Percentiles rank a stretch among this genome's conserved stretches.
Evolutionary conservation across 2,888 invertebrate species (phyloP).

Genomic region (Tetragonisca angustula): DNA sequence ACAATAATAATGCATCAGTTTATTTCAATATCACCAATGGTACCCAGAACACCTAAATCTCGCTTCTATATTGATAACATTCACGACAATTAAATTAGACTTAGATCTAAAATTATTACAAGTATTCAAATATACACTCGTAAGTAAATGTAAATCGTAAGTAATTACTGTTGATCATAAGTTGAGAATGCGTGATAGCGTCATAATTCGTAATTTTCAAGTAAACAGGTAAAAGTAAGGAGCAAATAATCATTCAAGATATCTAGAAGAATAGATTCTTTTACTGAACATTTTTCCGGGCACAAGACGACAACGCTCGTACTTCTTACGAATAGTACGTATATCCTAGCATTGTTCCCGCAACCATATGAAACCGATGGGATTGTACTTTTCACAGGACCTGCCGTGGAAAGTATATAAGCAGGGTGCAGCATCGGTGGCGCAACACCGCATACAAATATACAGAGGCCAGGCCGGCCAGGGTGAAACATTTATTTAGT

Average conservation of each 20-base stretch:
- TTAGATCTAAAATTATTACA: no score
- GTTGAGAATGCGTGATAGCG: no score
- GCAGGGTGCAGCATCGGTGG: conserved; percentile 50
- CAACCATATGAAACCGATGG: conserved; percentile 35
- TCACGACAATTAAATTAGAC: no score
- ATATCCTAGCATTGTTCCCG: conserved; percentile 48
- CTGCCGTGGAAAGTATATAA: conserved; percentile 53
- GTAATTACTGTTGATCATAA: no score
- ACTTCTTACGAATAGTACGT: conserved; percentile 62
- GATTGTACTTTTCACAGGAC: conserved; percentile 22
- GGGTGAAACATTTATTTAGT: conserved; percentile 83
- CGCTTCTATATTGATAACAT: no score
- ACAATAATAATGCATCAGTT: no score
- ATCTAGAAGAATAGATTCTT: not conserved
- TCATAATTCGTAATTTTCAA: no score
- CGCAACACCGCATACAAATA: conserved; percentile 79
- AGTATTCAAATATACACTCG: no score
- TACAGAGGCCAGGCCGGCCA: conserved; percentile 66
- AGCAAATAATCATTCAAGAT: not conserved
- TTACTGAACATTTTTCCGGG: conserved; percentile 43
- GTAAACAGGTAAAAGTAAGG: not conserved
- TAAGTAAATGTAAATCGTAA: no score
- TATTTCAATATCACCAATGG: no score
- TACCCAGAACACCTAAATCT: no score
- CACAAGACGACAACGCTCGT: conserved; percentile 67